Evolutionary conservation across 2,113 vertebrate genomes (phyloP), one percentile per base, ranked within the genome.

Genomic region (Macrotus californicus): DNA sequence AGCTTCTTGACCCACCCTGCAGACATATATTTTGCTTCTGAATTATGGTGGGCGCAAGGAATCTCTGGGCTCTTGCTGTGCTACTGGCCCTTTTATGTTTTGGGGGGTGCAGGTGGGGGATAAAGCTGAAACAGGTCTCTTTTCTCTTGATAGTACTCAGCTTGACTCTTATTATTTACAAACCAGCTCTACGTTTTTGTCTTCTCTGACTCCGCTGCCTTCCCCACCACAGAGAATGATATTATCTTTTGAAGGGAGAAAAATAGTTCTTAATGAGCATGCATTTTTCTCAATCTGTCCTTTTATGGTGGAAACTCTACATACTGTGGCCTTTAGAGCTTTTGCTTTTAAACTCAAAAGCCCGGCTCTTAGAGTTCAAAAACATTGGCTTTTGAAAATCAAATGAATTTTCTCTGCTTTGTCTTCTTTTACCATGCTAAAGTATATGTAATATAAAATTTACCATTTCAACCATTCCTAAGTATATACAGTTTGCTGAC

Each of bases 1-100:
- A 26, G 61, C 19, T 4, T 6, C 7, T 14, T 11, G 80, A 7
- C 1, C 11, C 6, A 4, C 21, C 0, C 6, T 0, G 9, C 14
- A 75, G 13, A 69, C 4, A n/a, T 41, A 6, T 19, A 26, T 36
- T 89, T 72, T 41, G 22, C 64, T 91, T 19, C 50, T n/a, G 16
- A 77, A 29, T 50, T 70, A 6, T n/a, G 8, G 19, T 29, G 29
- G 10, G 5, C 10, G 64, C 12, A 64, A 61, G 11, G 11, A 43
- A 43, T 34, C 29, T 66, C 41, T 12, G 24, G 34, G 3, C 5
- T 72, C 48, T 54, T 36, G 11, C 70, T 86, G 2, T 54, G 70
- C 61, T 4, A 8, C 22, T 18, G 26, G 9, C 8, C 16, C 16
- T 64, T 61, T 31, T 52, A 76, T 5, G 48, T 36, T 7, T 79